These are phyloP conservation scores for Morphnarchus princeps DNA, from an alignment of 2,113 vertebrate genomes.

Conservation along the genomic window DNA sequence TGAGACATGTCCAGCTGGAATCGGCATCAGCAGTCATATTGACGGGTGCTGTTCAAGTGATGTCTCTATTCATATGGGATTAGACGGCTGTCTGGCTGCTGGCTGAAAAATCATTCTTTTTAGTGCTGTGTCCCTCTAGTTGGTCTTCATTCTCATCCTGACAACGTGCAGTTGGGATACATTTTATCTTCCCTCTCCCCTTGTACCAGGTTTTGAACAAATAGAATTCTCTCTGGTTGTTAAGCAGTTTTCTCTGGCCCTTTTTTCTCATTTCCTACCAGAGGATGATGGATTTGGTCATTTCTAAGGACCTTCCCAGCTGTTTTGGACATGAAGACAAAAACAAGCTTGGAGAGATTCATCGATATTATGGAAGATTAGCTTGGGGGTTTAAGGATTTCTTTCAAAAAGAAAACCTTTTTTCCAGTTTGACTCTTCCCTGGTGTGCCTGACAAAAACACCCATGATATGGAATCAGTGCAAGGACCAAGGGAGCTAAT, in stretches of 20 bases:
- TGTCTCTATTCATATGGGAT: constrained; percentile 66
- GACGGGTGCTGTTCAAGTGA: constrained; percentile 43
- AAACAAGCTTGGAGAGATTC: constrained; percentile 30
- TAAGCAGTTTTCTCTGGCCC: constrained; percentile 6
- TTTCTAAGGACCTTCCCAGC: constrained; percentile 48
- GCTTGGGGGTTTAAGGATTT: constrained; percentile 27
- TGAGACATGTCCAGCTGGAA: constrained; percentile 58
- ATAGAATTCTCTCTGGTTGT: constrained; percentile 46
- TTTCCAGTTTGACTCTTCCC: constrained; percentile 11
- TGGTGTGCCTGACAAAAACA: constrained; percentile 36
- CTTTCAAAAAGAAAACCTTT: constrained; percentile 11
- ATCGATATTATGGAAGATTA: constrained; percentile 43
- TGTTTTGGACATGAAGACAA: constrained; percentile 43
- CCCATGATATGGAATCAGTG: neutral
- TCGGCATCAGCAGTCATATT: constrained; percentile 25
- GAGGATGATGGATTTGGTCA: constrained; percentile 40
- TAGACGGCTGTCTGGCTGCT: constrained; percentile 61
- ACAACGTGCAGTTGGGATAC: constrained; percentile 25
- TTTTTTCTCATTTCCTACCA: constrained; percentile 24
- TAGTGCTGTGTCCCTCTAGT: neutral
- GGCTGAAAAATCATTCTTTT: constrained; percentile 66
- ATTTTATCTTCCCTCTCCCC: neutral
- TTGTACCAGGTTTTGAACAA: constrained; percentile 12
- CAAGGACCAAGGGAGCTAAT: neutral
- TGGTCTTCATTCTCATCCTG: constrained; percentile 22